phyloP scores from a whole-genome alignment of 1,140 invertebrate species.

The Leucophenga varia region DNA sequence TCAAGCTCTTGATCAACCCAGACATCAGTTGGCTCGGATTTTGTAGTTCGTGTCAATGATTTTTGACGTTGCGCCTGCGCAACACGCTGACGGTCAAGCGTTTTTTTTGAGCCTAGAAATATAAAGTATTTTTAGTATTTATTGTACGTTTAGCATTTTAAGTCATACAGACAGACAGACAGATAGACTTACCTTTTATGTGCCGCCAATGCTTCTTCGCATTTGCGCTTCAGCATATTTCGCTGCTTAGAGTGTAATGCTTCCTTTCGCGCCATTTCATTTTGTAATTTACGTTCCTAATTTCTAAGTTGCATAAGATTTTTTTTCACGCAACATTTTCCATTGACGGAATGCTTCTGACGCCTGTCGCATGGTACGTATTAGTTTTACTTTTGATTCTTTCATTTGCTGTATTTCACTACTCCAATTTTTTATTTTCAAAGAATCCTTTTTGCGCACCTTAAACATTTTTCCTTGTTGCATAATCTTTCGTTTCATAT shows the following conservation, averaged over 20 bases:
- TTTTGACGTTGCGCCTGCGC: conserved; percentile 58
- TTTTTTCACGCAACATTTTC: conserved; percentile 77
- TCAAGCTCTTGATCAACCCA: conserved; percentile 72
- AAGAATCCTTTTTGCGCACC: conserved; percentile 77
- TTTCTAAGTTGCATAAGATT: conserved; percentile 74
- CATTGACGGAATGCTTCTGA: conserved; percentile 78
- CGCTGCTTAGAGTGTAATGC: conserved; percentile 76
- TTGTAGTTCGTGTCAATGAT: conserved; percentile 33
- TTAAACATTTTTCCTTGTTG: conserved; percentile 78
- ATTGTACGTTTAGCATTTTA: too few species aligned
- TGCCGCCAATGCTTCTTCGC: conserved; percentile 79
- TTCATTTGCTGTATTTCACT: conserved; percentile 80
- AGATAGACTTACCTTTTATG: conserved; percentile 70
- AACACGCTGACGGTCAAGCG: conserved; percentile 62
- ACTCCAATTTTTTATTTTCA: conserved; percentile 73
- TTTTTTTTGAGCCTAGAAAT: background rate
- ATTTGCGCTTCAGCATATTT: conserved; percentile 80
- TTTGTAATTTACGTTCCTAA: conserved; percentile 78
- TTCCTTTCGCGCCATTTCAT: conserved; percentile 78
- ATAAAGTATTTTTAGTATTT: conserved; percentile 3
- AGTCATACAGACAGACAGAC: too few species aligned
- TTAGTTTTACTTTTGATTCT: conserved; percentile 76
- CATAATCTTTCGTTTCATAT: conserved; percentile 71
- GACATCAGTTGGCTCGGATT: conserved; percentile 46
- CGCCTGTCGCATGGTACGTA: conserved; percentile 82